Conservation (phyloP, 2,113 vertebrate species). For the Notarius quadriscutis region DNA sequence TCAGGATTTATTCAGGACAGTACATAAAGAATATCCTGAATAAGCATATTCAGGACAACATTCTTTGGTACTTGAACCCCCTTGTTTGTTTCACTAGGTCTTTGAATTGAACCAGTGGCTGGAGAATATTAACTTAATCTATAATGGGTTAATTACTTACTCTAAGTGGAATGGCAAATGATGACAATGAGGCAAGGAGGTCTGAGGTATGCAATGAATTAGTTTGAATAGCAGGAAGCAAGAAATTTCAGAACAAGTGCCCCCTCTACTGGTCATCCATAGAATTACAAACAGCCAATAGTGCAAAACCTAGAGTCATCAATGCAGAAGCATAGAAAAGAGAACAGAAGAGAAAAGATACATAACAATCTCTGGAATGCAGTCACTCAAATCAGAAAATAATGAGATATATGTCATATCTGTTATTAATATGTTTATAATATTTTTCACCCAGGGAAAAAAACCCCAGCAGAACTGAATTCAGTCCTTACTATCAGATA, state of each 20-base stretch:
- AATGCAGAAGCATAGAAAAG: background rate
- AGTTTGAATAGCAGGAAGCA: background rate
- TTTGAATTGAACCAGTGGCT: background rate
- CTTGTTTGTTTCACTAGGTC: background rate
- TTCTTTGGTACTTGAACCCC: background rate
- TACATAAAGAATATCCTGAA: too few species aligned
- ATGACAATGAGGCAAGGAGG: background rate
- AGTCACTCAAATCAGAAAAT: background rate
- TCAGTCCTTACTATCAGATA: background rate
- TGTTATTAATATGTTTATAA: background rate
- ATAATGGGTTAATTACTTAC: background rate
- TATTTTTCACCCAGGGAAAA: background rate
- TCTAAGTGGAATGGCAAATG: background rate
- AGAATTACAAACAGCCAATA: background rate
- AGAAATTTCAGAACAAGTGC: conserved; percentile 27
- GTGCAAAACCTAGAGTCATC: background rate
- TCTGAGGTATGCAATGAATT: background rate
- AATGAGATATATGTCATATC: background rate
- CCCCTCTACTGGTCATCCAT: conserved; percentile 40
- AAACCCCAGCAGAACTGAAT: background rate
- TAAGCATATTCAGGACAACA: too few species aligned
- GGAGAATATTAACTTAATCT: background rate
- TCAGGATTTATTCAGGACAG: background rate
- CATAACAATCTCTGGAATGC: background rate
- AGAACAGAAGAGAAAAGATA: background rate